Percentiles rank a stretch among this genome's conserved stretches.
phyloP scores from a whole-genome alignment of 2,888 invertebrate genomes.

The Cheilosia urbana region DNA sequence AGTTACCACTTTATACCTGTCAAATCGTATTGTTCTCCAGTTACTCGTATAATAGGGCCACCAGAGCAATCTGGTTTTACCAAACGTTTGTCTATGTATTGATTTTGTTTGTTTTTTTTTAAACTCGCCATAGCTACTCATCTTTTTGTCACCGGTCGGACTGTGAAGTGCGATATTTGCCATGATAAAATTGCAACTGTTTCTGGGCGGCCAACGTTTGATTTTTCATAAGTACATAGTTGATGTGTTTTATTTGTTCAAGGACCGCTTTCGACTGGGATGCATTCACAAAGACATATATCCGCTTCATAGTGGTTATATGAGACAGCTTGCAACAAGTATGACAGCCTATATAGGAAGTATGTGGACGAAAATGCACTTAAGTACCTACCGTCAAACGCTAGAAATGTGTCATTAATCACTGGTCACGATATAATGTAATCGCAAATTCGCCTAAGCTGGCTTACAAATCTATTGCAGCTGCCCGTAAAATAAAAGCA shows the following conservation, averaged over 20 bases:
- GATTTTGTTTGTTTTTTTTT: constrained; percentile 9
- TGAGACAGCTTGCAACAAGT: too few species aligned
- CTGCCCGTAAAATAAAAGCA: too few species aligned
- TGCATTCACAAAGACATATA: too few species aligned
- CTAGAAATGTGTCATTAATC: too few species aligned
- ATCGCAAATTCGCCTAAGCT: too few species aligned
- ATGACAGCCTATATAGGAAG: too few species aligned
- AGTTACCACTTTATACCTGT: constrained; percentile 66
- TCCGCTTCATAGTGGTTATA: too few species aligned
- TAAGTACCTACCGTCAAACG: too few species aligned
- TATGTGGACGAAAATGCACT: too few species aligned
- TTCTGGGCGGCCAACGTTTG: neutral
- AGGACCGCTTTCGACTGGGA: too few species aligned
- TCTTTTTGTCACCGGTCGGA: neutral
- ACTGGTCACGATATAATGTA: too few species aligned
- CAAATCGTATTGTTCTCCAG: constrained; percentile 28
- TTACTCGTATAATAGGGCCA: constrained; percentile 31
- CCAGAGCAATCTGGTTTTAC: constrained; percentile 43
- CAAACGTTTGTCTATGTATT: neutral
- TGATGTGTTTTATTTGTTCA: neutral
- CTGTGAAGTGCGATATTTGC: constrained; percentile 9
- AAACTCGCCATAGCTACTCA: constrained; percentile 4
- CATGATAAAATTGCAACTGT: neutral
- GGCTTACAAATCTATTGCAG: too few species aligned
- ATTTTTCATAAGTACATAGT: neutral